phyloP scores from a whole-genome alignment of 2,888 invertebrate genomes.

The Adelognathus sp. region DNA sequence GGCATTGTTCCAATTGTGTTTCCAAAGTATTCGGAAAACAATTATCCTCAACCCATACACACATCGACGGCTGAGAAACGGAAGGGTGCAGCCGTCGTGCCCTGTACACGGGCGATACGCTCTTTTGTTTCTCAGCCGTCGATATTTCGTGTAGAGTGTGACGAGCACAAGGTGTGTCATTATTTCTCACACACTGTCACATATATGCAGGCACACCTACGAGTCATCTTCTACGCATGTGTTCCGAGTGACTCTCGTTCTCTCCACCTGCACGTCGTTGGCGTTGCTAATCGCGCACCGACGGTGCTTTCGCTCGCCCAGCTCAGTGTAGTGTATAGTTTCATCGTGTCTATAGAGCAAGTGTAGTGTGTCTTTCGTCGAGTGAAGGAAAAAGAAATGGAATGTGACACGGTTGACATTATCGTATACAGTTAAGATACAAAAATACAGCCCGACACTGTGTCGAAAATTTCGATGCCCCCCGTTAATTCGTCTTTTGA shows the following conservation, averaged over 20 bases:
- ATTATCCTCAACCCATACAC: too few species aligned
- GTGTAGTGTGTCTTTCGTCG: not conserved
- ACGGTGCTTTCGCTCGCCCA: not conserved
- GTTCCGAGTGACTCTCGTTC: not conserved
- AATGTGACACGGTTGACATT: slow-evolving; percentile 56
- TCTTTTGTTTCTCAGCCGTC: too few species aligned
- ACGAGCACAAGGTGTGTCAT: not conserved
- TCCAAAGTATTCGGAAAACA: too few species aligned
- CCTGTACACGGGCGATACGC: too few species aligned
- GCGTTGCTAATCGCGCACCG: not conserved
- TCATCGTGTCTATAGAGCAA: too few species aligned
- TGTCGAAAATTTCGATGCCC: not conserved
- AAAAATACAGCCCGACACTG: not conserved
- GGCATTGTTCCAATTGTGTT: too few species aligned
- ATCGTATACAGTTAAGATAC: slow-evolving; percentile 27
- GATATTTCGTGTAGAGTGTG: not conserved
- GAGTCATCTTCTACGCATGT: not conserved
- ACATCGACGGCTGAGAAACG: too few species aligned
- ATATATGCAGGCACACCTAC: not conserved
- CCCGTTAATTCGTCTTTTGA: not conserved
- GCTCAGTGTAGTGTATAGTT: too few species aligned
- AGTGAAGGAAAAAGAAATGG: slow-evolving; percentile 36
- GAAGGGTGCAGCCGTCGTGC: too few species aligned
- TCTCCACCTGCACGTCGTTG: slow-evolving; percentile 4
- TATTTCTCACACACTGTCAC: not conserved